Base-by-base conservation (phyloP, 2,113 vertebrate genomes). In the Ailuropoda melanoleuca region DNA sequence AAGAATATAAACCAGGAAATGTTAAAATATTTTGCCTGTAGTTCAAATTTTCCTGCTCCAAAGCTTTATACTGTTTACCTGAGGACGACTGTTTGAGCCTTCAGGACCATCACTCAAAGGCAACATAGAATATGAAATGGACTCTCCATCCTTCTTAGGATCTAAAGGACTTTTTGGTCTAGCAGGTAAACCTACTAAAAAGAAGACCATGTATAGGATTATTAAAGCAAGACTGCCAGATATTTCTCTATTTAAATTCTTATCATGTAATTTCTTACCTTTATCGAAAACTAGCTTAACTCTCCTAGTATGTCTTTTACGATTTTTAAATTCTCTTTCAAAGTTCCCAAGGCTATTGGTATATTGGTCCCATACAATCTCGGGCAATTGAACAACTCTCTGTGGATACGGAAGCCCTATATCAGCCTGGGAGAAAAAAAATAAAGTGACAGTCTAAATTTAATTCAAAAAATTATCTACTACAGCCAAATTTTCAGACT, bases 321-420 rank as follows among this genome's bases (percentile, higher is more conserved):
- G 99, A 98, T 99, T 99, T 74, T 99, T 99, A 98, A 99, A 99
- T 97, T 99, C 99, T 98, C 99, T 99, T 98, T 99, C 99, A 95
- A 99, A 99, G 97, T 99, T 99, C 12, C 99, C 99, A 86, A 99
- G 99, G 96, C 99, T 99, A 88, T 99, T 99, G 87, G 99, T 99
- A 98, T 99, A 99, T 98, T 99, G 99, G 98, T 99, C 99, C 99
- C 99, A 99, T 9, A 99, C 98, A 62, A 99, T 99, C 81, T 99
- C 99, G 34, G 99, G 99, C 96, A 99, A 99, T 91, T 99, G 99
- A 95, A 99, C 99, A 88, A 99, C 99, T 97, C 99, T 99, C 98
- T 99, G 99, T 85, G 99, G 99, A 97, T 99, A 99, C 37, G 99
- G 99, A 98, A 99, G 98, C 74, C 99, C 99, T 98, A 99, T 98